These are phyloP conservation scores for Oreochromis aureus DNA, from an alignment of 2,113 vertebrate genomes.

Conservation along the genomic window DNA sequence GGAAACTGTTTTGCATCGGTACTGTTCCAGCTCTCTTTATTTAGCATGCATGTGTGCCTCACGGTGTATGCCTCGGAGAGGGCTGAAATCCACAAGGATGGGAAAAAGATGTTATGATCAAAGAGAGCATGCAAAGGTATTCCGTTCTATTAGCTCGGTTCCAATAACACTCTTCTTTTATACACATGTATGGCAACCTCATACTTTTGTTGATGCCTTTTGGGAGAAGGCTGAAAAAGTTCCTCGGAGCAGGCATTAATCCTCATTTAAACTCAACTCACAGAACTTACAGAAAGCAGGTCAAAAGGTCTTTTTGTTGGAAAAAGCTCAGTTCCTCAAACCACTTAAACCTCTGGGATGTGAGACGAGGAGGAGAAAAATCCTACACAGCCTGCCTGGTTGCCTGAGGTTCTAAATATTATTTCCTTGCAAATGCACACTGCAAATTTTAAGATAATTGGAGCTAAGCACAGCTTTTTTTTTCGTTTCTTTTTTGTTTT, in stretches of 20 bases:
- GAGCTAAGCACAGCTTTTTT: conserved; percentile 18
- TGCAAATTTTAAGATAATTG: conserved; percentile 34
- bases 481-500: not conserved
- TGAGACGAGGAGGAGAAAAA: conserved; percentile 27
- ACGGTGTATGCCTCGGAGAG: conserved; percentile 14
- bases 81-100: conserved; percentile 5
- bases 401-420: conserved; percentile 31
- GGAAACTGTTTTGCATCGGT: conserved; percentile 8
- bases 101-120: conserved; percentile 16
- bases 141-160: conserved; percentile 3
- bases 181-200: not conserved
- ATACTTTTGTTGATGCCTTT: conserved; percentile 7
- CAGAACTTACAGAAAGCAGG: conserved; percentile 42
- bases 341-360: conserved; percentile 42
- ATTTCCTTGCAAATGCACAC: conserved; percentile 10
- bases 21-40: conserved; percentile 16
- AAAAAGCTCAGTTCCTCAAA: conserved; percentile 20
- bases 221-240: conserved; percentile 1
- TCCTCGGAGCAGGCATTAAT: conserved; percentile 27
- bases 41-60: conserved; percentile 13
- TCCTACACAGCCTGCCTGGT: not conserved
- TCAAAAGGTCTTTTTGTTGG: conserved; percentile 44
- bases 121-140: conserved; percentile 28
- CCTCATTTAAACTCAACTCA: conserved; percentile 34
- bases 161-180: conserved; percentile 4